Evolutionary conservation across 2,888 invertebrate species (phyloP).

Genomic region (Synergus itoensis): DNA sequence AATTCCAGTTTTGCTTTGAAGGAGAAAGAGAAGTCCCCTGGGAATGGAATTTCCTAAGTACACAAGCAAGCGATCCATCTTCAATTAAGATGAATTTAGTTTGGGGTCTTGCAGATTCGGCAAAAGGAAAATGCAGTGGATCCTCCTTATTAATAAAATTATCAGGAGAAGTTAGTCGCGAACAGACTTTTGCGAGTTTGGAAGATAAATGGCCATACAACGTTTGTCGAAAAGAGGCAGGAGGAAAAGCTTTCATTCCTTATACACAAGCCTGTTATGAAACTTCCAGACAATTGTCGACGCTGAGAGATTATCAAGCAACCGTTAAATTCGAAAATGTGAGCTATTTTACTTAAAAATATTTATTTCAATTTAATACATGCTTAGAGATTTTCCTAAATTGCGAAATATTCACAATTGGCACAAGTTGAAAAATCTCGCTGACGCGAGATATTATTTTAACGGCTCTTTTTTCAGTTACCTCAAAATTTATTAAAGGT

Average conservation of each 20-base stretch:
- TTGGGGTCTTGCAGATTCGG: conserved; percentile 69
- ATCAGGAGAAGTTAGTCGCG: conserved; percentile 67
- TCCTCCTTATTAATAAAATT: conserved; percentile 68
- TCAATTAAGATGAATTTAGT: conserved; percentile 63
- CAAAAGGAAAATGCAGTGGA: conserved; percentile 70
- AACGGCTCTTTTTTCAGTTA: conserved; percentile 59
- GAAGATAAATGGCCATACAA: conserved; percentile 69
- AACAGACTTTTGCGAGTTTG: conserved; percentile 66
- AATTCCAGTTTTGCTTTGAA: conserved; percentile 68
- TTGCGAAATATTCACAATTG: background rate
- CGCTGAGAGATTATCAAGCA: conserved; percentile 70
- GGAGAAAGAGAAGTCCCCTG: conserved; percentile 68
- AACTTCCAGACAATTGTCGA: conserved; percentile 72
- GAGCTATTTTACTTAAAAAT: conserved; percentile 49
- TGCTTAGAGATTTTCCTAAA: background rate
- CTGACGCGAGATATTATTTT: conserved; percentile 30
- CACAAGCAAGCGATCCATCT: conserved; percentile 66
- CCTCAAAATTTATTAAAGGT: conserved; percentile 63
- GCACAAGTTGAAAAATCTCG: conserved; percentile 12
- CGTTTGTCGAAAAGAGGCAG: conserved; percentile 64
- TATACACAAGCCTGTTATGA: conserved; percentile 73
- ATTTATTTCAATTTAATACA: background rate
- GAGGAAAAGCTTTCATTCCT: conserved; percentile 65
- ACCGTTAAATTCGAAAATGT: conserved; percentile 67
- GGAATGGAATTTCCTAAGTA: conserved; percentile 72